Percentiles rank a stretch among this genome's conserved stretches.
Conservation (phyloP, 2,797 vertebrate species). For the Rhabdomys pumilio region DNA sequence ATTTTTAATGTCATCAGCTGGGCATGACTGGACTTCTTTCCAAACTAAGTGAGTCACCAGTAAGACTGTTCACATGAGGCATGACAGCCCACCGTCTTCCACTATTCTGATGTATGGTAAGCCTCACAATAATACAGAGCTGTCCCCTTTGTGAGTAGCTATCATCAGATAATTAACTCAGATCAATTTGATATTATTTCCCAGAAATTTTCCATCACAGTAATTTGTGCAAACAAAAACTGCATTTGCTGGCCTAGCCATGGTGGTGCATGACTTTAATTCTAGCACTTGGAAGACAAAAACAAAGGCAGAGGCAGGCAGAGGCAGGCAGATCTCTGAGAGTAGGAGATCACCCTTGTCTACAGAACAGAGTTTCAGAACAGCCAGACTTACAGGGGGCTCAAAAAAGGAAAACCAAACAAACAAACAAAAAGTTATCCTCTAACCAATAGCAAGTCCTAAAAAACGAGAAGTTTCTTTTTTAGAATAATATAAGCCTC, state of each 20-base stretch:
- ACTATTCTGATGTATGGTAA: slow-evolving; percentile 31
- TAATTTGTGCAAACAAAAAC: background rate
- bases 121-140: background rate
- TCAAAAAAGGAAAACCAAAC: background rate
- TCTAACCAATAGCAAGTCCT: background rate
- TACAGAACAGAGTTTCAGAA: background rate
- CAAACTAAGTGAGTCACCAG: background rate
- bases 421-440: background rate
- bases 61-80: background rate
- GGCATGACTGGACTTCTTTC: slow-evolving; percentile 3
- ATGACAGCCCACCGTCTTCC: background rate
- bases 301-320: background rate
- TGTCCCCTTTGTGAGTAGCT: background rate
- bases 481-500: slow-evolving; percentile 21
- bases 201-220: background rate
- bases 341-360: background rate
- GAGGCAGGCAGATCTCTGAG: background rate
- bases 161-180: slow-evolving; percentile 39
- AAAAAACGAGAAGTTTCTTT: slow-evolving; percentile 14
- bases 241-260: background rate
- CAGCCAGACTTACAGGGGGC: background rate
- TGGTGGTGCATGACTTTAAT: background rate
- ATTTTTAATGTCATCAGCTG: background rate
- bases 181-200: background rate
- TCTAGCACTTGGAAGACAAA: background rate